phyloP scores from a whole-genome alignment of 2,797 vertebrate species.

The Coregonus sp. region DNA sequence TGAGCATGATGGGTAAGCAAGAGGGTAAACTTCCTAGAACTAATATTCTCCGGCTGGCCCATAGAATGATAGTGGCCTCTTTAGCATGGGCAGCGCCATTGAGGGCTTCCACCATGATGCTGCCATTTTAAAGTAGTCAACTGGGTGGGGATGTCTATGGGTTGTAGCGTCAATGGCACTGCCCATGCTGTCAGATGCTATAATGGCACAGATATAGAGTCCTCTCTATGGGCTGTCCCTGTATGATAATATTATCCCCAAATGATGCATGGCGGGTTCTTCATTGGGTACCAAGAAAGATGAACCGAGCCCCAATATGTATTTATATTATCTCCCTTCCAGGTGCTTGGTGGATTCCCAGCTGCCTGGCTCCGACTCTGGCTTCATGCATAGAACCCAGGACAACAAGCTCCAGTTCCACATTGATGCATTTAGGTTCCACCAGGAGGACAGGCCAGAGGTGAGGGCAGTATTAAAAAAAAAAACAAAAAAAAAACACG shows the following conservation, averaged over 20 bases:
- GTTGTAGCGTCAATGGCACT: too few relatives aligned
- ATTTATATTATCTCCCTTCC: not conserved
- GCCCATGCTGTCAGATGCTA: too few relatives aligned
- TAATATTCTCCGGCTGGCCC: too few relatives aligned
- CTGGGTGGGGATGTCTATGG: too few relatives aligned
- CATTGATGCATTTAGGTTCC: slow-evolving; percentile 68
- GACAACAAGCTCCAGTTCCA: slow-evolving; percentile 51
- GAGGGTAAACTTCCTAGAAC: not conserved
- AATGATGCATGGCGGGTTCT: not conserved
- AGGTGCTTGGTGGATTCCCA: slow-evolving; percentile 70
- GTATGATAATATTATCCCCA: not conserved
- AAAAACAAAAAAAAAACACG: too few relatives aligned
- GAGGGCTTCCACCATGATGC: too few relatives aligned
- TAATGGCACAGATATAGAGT: too few relatives aligned
- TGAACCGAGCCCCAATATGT: not conserved
- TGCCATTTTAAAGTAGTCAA: too few relatives aligned
- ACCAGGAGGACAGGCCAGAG: slow-evolving; percentile 45
- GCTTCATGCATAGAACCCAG: slow-evolving; percentile 51
- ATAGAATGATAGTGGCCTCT: too few relatives aligned
- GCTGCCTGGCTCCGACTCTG: slow-evolving; percentile 53
- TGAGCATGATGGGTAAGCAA: slow-evolving; percentile 30
- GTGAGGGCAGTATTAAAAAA: slow-evolving; percentile 32
- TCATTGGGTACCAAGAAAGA: not conserved
- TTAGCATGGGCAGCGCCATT: too few relatives aligned
- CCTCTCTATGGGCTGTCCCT: not conserved